Conservation (phyloP, 92 coral and sea anemone genomes). For the Palythoa grandis region DNA sequence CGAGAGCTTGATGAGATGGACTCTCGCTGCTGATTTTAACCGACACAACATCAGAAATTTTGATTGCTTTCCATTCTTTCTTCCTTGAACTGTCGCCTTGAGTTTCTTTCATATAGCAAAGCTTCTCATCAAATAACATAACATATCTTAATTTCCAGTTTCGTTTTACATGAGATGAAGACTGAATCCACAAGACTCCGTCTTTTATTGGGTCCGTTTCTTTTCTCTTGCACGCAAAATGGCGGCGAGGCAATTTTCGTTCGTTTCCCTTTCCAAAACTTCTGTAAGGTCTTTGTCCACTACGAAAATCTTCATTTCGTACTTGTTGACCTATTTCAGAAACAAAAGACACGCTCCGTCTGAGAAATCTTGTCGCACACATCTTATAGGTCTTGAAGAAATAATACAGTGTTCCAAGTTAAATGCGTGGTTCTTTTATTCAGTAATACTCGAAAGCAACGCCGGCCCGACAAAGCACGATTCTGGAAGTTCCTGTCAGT, state of each 20-base stretch:
- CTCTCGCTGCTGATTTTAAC: constrained; percentile 16
- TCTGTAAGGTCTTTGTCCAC: constrained; percentile 16
- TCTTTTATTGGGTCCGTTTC: constrained; percentile 27
- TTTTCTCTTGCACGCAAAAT: not conserved
- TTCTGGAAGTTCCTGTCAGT: not conserved
- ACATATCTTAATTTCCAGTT: constrained; percentile 29
- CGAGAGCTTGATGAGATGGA: constrained; percentile 4
- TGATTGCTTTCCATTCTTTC: constrained; percentile 27
- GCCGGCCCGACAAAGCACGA: not conserved
- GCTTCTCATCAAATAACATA: constrained; percentile 19
- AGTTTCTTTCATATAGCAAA: constrained; percentile 26
- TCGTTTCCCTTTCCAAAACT: constrained; percentile 35
- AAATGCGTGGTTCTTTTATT: not conserved
- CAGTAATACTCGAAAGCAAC: not conserved
- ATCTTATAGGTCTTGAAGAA: constrained; percentile 7
- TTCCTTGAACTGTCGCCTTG: not conserved
- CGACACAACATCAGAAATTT: constrained; percentile 20
- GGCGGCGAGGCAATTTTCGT: constrained; percentile 4
- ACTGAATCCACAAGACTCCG: constrained; percentile 30
- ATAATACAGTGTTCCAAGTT: too few species aligned
- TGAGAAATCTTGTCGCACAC: constrained; percentile 39
- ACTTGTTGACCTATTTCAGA: constrained; percentile 29
- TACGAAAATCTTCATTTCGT: not conserved
- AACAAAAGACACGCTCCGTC: constrained; percentile 36
- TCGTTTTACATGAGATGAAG: constrained; percentile 22